These are phyloP conservation scores for Lagopus leucura DNA, from an alignment of 2,113 vertebrate species.

Conservation along the genomic window DNA sequence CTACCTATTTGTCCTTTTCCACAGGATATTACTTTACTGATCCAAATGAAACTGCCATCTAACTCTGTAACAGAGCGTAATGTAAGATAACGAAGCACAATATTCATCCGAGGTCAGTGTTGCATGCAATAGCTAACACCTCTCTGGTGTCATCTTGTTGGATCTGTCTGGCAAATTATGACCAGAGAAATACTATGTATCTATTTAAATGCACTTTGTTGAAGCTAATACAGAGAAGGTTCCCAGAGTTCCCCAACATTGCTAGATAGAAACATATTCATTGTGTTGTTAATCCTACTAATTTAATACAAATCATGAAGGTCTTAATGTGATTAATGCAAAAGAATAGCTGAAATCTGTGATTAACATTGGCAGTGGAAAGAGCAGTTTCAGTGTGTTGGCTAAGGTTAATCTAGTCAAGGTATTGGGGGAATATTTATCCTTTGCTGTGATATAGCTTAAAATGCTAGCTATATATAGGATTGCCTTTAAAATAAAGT, in stretches of 20 bases:
- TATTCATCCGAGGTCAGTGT: conserved; percentile 36
- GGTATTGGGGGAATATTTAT: conserved; percentile 45
- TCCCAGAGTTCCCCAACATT: not conserved
- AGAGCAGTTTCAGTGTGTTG: conserved; percentile 31
- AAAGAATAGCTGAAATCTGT: conserved; percentile 10
- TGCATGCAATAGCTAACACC: conserved; percentile 37
- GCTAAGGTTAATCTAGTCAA: conserved; percentile 47
- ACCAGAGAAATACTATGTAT: not conserved
- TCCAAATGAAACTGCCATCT: conserved; percentile 11
- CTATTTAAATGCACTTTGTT: conserved; percentile 25
- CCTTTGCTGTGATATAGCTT: conserved; percentile 34
- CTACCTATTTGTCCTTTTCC: not conserved
- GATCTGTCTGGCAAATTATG: conserved; percentile 21
- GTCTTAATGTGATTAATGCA: conserved; percentile 2
- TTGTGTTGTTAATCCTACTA: conserved; percentile 37
- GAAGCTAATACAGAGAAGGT: conserved; percentile 11
- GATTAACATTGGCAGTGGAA: conserved; percentile 30
- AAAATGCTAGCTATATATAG: conserved; percentile 24
- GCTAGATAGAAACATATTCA: conserved; percentile 9
- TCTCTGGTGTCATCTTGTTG: conserved; percentile 22
- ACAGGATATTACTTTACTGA: conserved; percentile 32
- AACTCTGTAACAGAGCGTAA: conserved; percentile 9
- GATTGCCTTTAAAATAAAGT: conserved; percentile 38
- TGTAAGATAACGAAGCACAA: conserved; percentile 26
- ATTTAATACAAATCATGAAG: conserved; percentile 1